These are phyloP conservation scores for Peromyscus maniculatus DNA, from an alignment of 2,113 vertebrate species.

Conservation along the genomic window DNA sequence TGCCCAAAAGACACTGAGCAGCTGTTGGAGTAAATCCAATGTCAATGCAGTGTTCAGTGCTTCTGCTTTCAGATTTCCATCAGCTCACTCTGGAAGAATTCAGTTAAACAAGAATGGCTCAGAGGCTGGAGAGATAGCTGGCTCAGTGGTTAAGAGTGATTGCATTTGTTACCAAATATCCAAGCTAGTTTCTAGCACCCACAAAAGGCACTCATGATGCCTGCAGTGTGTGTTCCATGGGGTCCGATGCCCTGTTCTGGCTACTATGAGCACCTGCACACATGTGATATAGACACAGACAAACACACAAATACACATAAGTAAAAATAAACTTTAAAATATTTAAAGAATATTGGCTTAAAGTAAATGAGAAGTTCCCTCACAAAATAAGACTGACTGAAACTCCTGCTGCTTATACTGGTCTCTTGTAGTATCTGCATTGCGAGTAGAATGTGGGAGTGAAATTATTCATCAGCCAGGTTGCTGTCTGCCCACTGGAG, in stretches of 20 bases:
- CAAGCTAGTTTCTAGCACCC: neutral
- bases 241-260: neutral
- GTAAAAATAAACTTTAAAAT: neutral
- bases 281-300: neutral
- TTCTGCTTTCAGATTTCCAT: conserved; percentile 54
- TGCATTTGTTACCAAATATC: neutral
- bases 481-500: neutral
- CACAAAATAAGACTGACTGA: too few species aligned
- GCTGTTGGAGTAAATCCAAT: neutral
- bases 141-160: neutral
- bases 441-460: neutral
- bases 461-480: neutral
- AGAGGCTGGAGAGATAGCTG: neutral
- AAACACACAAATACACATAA: neutral
- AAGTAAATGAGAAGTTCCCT: neutral
- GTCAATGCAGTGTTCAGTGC: neutral
- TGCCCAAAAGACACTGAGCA: conserved; percentile 5
- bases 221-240: neutral
- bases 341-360: neutral
- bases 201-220: neutral
- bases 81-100: neutral
- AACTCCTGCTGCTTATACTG: neutral
- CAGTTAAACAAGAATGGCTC: neutral
- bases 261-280: neutral
- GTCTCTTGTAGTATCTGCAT: neutral